Conservation (phyloP, 2,888 invertebrate species). For the Vannuccia rotundouncinata region DNA sequence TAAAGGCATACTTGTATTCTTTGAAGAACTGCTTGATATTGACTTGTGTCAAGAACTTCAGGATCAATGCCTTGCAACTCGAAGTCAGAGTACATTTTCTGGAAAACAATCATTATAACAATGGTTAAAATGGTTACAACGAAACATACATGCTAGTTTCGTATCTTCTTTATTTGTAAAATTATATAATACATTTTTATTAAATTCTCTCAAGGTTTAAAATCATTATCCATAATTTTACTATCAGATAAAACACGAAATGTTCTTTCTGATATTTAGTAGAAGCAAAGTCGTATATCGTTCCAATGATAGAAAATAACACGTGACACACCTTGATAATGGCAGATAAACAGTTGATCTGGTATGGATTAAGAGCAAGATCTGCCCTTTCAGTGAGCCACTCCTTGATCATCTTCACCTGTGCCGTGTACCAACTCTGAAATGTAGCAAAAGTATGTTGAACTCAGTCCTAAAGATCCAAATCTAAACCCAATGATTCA, state of each 20-base stretch:
- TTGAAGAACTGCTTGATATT: slow-evolving; percentile 81
- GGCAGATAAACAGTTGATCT: slow-evolving; percentile 87
- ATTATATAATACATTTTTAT: no score
- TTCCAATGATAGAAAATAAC: no score
- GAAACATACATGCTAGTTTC: no score
- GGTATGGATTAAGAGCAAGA: slow-evolving; percentile 87
- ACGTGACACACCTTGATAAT: slow-evolving; percentile 80
- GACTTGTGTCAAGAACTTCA: slow-evolving; percentile 88
- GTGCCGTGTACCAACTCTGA: slow-evolving; percentile 87
- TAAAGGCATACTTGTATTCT: slow-evolving; percentile 85
- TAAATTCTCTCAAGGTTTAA: no score
- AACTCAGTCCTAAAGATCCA: not conserved
- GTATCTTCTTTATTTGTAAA: no score
- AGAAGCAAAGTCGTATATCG: no score
- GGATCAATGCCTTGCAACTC: slow-evolving; percentile 97
- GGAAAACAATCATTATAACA: slow-evolving; percentile 47
- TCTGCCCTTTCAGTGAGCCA: slow-evolving; percentile 88
- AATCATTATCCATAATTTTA: no score
- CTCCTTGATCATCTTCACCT: slow-evolving; percentile 82
- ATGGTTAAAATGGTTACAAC: no score
- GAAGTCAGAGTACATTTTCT: slow-evolving; percentile 98
- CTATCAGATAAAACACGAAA: no score
- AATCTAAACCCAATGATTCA: no score
- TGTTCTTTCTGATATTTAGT: no score
- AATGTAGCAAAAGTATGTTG: slow-evolving; percentile 33